These are phyloP conservation scores for Sclerurus mexicanus DNA, from an alignment of 2,113 vertebrate species.

Conservation along the genomic window DNA sequence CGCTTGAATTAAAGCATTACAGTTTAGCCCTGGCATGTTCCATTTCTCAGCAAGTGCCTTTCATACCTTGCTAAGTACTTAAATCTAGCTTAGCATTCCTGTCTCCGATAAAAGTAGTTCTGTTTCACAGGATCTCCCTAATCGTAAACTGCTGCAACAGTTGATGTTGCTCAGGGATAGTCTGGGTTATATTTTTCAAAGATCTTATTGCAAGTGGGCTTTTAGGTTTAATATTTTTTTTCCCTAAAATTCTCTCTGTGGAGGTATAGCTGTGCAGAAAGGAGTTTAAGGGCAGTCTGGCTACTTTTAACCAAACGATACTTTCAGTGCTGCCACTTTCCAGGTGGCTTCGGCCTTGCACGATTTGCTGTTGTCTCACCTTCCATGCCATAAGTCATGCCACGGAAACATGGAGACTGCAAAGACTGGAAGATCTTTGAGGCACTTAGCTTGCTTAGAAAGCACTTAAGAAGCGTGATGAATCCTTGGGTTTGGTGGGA, in stretches of 20 bases:
- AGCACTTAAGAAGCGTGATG: not conserved
- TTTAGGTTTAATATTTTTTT: not conserved
- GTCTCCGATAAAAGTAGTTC: not conserved
- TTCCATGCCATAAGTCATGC: not conserved
- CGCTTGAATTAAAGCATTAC: not conserved
- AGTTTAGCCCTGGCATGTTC: not conserved
- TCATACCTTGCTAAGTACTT: slow-evolving; percentile 30
- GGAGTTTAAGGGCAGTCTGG: not conserved
- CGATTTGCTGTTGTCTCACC: not conserved
- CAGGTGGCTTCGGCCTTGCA: not conserved
- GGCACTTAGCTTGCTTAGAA: not conserved
- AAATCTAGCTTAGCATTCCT: slow-evolving; percentile 41
- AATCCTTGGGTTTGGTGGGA: not conserved
- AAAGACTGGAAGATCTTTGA: not conserved
- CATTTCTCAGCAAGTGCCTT: slow-evolving; percentile 12
- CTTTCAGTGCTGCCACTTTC: not conserved
- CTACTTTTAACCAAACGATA: not conserved
- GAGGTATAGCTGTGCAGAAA: not conserved
- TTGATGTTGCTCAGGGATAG: not conserved
- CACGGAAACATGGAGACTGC: not conserved
- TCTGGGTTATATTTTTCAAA: not conserved
- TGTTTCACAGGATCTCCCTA: not conserved
- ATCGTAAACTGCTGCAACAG: not conserved
- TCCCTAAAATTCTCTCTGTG: not conserved
- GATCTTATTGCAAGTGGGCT: not conserved